Evolutionary conservation across 1,140 invertebrate species (phyloP).

Genomic region (Drosophila orena): DNA sequence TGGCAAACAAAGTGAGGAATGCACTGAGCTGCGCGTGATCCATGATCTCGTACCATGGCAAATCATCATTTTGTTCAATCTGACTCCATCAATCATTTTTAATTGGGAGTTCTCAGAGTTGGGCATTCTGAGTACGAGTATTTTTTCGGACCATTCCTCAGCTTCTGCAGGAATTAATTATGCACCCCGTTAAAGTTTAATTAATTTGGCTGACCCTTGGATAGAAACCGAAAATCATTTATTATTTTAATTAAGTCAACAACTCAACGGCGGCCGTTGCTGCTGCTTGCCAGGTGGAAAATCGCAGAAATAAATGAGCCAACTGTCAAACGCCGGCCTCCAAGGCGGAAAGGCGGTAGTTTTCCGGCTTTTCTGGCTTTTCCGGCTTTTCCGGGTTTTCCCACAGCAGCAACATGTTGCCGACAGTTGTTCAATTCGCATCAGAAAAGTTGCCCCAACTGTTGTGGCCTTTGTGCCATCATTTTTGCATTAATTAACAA

Average conservation of each 20-base stretch:
- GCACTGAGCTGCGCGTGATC: background rate
- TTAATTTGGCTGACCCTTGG: constrained; percentile 30
- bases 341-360: constrained; percentile 8
- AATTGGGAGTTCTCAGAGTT: background rate
- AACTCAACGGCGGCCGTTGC: constrained; percentile 27
- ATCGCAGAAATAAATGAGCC: constrained; percentile 60
- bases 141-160: background rate
- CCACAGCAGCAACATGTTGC: constrained; percentile 64
- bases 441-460: constrained; percentile 52
- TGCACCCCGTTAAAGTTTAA: constrained; percentile 9
- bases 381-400: too few species aligned
- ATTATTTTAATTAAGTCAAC: constrained; percentile 79
- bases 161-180: constrained; percentile 26
- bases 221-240: constrained; percentile 68
- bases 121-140: too few species aligned
- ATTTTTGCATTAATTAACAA: constrained; percentile 79
- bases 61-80: too few species aligned
- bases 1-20: constrained; percentile 24
- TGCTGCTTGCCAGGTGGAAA: constrained; percentile 68
- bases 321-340: constrained; percentile 64
- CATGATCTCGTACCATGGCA: too few species aligned
- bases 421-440: constrained; percentile 76
- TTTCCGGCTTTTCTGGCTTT: background rate
- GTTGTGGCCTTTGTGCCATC: constrained; percentile 44
- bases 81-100: background rate